Evolutionary conservation across 1,140 invertebrate genomes (phyloP), one percentile per base, ranked within the genome.

Genomic region (Lucilia sericata): DNA sequence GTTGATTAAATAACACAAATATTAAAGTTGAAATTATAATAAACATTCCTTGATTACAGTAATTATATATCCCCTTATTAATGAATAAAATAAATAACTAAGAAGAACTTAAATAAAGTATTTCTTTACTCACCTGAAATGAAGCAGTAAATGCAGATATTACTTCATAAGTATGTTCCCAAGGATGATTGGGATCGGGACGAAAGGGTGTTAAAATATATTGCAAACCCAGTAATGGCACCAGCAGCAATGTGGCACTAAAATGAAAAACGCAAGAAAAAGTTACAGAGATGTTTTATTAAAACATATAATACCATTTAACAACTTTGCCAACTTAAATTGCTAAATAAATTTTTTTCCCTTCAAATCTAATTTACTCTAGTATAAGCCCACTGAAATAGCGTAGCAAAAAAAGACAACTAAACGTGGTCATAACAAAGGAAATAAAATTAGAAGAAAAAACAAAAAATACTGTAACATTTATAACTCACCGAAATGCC

Each of bases 191-290:
- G 76, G 93, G 92, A 21, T 93, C 92, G 21, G 97, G 97, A 85
- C 96, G 93, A 91, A 98, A 97, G n/a, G 97, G 96, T 65, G 95
- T 97, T 19, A 98, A 92, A 85, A 98, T 93, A 88, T 97, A 97
- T 90, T 98, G 96, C 10, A 97, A 91, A 1, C 96, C 96, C 75
- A 97, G 91, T 76, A 97, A 91, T 25, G 96, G 96, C 49, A 98
- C 95, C 85, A 99, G 92, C 75, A 98, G 93, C 86, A 98, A 93
- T 0, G 97, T 98, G 1, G 97, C 98, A 83, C 97, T 94, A 78
- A 60, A 30, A 86, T 65, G 81, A 17, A 75, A 14, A 74, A 65
- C 75, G 74, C 76, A 19, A 78, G 8, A 84, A 34, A 85, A 55
- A 51, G 36, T 81, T 75, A 55, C 13, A 83, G 47, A 36, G 34